Evolutionary conservation across 2,797 vertebrate genomes (phyloP).

Genomic region (Sebastes taczanowskii): DNA sequence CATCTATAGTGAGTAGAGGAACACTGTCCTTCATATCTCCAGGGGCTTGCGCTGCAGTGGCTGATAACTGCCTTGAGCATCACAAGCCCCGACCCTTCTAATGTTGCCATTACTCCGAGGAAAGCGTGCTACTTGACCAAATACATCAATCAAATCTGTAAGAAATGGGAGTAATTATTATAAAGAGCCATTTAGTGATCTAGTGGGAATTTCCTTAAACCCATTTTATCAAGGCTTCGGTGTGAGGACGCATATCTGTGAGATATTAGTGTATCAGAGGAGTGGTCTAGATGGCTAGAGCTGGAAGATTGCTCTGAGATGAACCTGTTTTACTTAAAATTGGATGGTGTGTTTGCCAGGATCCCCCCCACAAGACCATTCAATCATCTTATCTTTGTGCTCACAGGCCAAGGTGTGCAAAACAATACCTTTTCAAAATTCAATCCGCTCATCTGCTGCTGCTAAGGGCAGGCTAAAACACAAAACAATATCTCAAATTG

Average conservation of each 20-base stretch:
- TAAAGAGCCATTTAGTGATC: constrained; percentile 67
- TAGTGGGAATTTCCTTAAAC: constrained; percentile 54
- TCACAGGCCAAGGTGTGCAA: constrained; percentile 37
- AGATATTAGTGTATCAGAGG: constrained; percentile 56
- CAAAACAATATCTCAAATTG: constrained; percentile 24
- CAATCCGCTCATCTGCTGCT: constrained; percentile 9
- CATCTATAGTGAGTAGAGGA: neutral
- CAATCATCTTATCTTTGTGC: constrained; percentile 44
- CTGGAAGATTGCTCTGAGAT: constrained; percentile 25
- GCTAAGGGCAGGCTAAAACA: constrained; percentile 23
- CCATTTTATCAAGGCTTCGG: constrained; percentile 38
- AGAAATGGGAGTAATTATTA: constrained; percentile 71
- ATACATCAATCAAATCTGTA: constrained; percentile 69
- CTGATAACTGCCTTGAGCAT: constrained; percentile 36
- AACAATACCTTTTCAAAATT: constrained; percentile 44
- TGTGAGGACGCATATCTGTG: constrained; percentile 69
- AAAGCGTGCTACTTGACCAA: constrained; percentile 51
- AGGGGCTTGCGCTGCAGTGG: neutral
- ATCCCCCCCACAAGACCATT: constrained; percentile 5
- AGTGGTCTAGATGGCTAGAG: constrained; percentile 40
- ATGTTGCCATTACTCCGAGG: constrained; percentile 60
- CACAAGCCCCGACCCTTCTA: constrained; percentile 9
- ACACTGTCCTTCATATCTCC: constrained; percentile 22
- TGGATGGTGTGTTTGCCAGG: constrained; percentile 24
- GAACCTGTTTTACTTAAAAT: constrained; percentile 12